phyloP scores from a whole-genome alignment of 2,797 vertebrate genomes.

The Phrynocephalus forsythii region DNA sequence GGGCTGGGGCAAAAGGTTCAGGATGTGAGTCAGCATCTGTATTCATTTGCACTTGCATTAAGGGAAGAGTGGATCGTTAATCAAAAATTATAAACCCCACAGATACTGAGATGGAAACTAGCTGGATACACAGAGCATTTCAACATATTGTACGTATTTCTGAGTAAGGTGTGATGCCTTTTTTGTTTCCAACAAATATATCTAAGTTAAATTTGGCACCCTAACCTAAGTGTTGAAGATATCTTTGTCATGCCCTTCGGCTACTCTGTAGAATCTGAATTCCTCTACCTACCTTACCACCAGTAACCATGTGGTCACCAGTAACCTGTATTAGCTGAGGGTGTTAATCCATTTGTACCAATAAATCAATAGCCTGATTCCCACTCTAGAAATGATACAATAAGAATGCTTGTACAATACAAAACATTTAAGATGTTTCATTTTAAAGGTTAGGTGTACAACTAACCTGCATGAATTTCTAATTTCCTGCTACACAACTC shows the following conservation, averaged over 20 bases:
- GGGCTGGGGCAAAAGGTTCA: conserved; percentile 49
- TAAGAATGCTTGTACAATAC: not conserved
- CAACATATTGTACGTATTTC: not conserved
- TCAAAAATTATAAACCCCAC: conserved; percentile 8
- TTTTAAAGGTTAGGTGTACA: not conserved
- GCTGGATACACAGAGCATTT: not conserved
- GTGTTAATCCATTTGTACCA: not conserved
- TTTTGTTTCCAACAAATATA: not conserved
- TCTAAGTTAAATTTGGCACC: not conserved
- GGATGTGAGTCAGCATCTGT: conserved; percentile 67
- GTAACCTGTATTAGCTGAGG: not conserved
- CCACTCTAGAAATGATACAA: not conserved
- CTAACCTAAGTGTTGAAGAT: not conserved
- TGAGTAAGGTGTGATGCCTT: not conserved
- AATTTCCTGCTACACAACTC: not conserved
- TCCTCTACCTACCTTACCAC: not conserved
- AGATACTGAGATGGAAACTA: conserved; percentile 27
- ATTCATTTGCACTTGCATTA: conserved; percentile 56
- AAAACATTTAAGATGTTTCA: not conserved
- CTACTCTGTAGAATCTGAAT: not conserved
- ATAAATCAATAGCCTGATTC: not conserved
- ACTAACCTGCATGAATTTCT: not conserved
- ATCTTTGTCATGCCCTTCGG: not conserved
- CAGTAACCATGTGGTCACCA: not conserved
- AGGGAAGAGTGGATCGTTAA: conserved; percentile 45